These are phyloP conservation scores for Perizoma flavofasciatum DNA, from an alignment of 2,888 invertebrate genomes.

Conservation along the genomic window DNA sequence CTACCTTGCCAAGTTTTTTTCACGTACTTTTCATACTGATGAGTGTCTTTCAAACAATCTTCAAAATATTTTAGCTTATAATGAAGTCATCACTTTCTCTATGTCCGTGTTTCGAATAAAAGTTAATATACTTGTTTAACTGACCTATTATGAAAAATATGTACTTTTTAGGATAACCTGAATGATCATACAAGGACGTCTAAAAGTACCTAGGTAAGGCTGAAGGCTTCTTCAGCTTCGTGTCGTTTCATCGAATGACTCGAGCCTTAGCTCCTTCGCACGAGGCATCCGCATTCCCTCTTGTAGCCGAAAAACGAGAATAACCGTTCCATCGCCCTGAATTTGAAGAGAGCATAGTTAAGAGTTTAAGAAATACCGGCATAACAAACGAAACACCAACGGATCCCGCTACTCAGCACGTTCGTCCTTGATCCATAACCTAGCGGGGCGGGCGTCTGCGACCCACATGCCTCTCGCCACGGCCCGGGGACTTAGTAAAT, in stretches of 20 bases:
- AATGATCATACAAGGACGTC: too few relatives aligned
- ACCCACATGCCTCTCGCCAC: constrained; percentile 56
- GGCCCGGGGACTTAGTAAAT: constrained; percentile 37
- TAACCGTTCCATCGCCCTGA: background rate
- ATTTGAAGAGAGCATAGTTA: too few relatives aligned
- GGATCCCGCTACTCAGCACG: constrained; percentile 19
- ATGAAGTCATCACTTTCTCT: constrained; percentile 32
- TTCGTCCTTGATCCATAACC: constrained; percentile 63
- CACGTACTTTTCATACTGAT: constrained; percentile 26
- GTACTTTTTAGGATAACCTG: too few relatives aligned
- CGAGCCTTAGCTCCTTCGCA: too few relatives aligned
- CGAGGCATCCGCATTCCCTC: too few relatives aligned
- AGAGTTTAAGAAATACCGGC: too few relatives aligned
- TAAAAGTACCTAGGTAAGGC: too few relatives aligned
- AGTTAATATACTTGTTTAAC: background rate
- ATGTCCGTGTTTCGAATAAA: constrained; percentile 14
- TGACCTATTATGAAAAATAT: too few relatives aligned
- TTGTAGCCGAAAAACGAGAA: background rate
- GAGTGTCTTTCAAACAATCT: constrained; percentile 16
- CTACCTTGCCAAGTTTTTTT: constrained; percentile 33
- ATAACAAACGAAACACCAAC: background rate
- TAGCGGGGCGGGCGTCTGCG: constrained; percentile 54
- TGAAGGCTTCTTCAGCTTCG: too few relatives aligned
- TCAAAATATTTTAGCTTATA: constrained; percentile 26
- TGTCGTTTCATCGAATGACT: too few relatives aligned